Percentiles rank a stretch among this genome's conserved stretches.
Evolutionary conservation across 1,140 invertebrate species (phyloP).

Genomic region (Rhopalosiphum padi): DNA sequence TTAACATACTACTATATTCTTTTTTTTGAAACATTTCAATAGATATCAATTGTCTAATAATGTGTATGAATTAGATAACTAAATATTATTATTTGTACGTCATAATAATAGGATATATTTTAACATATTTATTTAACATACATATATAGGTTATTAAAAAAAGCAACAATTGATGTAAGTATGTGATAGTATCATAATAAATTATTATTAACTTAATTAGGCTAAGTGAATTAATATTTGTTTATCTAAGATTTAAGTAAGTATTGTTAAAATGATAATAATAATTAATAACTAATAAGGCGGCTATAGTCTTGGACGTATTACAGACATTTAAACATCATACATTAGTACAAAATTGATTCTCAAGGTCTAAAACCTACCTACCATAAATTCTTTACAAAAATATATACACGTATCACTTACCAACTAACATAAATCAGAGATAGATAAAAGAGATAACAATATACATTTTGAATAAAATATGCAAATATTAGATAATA

Average conservation of each 20-base stretch:
- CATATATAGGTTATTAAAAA: not conserved
- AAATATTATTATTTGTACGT: no score
- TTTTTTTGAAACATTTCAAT: no score
- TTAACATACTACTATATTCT: no score
- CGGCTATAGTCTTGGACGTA: not conserved
- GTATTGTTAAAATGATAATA: not conserved
- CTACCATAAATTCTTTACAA: constrained; percentile 7
- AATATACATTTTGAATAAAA: not conserved
- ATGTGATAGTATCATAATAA: not conserved
- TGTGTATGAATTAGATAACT: no score
- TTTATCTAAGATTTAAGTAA: not conserved
- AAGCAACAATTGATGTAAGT: not conserved
- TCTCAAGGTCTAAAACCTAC: not conserved
- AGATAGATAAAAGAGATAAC: not conserved
- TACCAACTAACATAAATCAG: not conserved
- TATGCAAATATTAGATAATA: not conserved
- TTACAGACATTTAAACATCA: not conserved
- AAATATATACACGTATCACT: not conserved
- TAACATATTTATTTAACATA: not conserved
- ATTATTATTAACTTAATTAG: not conserved
- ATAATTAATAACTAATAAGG: not conserved
- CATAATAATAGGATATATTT: not conserved
- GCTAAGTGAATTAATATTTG: not conserved
- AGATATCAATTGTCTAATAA: no score
- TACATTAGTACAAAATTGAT: not conserved